Conservation (phyloP, 2,797 vertebrate species). For the Mormyrops boulengeri region DNA sequence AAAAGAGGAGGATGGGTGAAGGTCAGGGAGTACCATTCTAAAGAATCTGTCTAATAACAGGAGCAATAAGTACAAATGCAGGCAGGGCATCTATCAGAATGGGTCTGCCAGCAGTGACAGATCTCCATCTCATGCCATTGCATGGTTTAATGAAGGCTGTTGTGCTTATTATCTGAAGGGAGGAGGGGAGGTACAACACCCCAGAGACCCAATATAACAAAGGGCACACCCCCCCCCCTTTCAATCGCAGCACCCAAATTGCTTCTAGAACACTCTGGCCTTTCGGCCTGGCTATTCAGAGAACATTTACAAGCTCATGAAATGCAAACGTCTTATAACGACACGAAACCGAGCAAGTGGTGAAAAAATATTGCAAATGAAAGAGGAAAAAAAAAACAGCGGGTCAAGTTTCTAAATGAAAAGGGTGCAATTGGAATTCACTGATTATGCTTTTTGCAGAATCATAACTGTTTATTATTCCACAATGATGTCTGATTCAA, state of each 20-base stretch:
- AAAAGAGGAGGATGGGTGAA: neutral
- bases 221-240: slow-evolving; percentile 33
- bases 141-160: slow-evolving; percentile 33
- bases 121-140: slow-evolving; percentile 11
- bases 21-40: neutral
- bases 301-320: slow-evolving; percentile 60
- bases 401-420: neutral
- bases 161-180: slow-evolving; percentile 21
- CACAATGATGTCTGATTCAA: neutral
- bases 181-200: slow-evolving; percentile 47
- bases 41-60: neutral
- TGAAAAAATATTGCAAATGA: neutral
- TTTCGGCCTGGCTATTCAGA: slow-evolving; percentile 19
- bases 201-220: slow-evolving; percentile 58
- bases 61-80: neutral
- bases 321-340: slow-evolving; percentile 38
- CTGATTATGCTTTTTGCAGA: neutral
- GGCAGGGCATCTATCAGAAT: neutral
- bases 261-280: slow-evolving; percentile 48
- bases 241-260: slow-evolving; percentile 57
- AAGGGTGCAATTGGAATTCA: neutral
- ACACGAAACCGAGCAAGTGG: slow-evolving; percentile 26
- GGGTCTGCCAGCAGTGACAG: neutral
- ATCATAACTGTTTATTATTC: neutral
- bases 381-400: neutral